Conservation (phyloP, 1,140 invertebrate species). For the Nomia melanderi region DNA sequence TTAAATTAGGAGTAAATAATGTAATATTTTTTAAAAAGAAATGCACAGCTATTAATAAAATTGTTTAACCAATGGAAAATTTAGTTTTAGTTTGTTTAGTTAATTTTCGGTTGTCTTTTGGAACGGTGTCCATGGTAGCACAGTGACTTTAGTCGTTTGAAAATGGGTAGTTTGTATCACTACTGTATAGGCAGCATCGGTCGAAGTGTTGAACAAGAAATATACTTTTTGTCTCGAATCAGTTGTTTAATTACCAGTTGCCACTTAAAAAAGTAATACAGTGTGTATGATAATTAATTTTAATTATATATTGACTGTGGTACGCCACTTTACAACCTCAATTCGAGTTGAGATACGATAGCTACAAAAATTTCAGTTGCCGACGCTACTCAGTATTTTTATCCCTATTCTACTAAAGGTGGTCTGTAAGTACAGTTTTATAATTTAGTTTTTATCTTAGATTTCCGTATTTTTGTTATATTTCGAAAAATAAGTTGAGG, state of each 20-base stretch:
- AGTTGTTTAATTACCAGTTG: neutral
- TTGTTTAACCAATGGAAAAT: neutral
- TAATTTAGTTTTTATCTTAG: neutral
- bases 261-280: neutral
- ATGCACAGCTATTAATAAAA: neutral
- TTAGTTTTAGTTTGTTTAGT: conserved; percentile 7
- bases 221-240: conserved; percentile 3
- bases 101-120: conserved; percentile 24
- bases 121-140: conserved; percentile 15
- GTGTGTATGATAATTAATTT: neutral
- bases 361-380: conserved; percentile 25
- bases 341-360: conserved; percentile 11
- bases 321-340: conserved; percentile 23
- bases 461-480: neutral
- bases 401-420: conserved; percentile 23
- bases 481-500: neutral
- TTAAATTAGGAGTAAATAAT: too few relatives aligned
- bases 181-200: conserved; percentile 8
- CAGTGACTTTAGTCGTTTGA: conserved; percentile 40
- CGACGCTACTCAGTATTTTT: conserved; percentile 37
- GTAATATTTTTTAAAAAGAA: neutral
- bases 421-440: neutral
- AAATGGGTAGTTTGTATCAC: conserved; percentile 24
- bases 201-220: neutral
- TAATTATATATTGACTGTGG: conserved; percentile 1